A percentile compares a stretch with the other conserved stretches of the same genome.
Conservation (phyloP, 1,140 invertebrate species). For the Bombus fervidus region DNA sequence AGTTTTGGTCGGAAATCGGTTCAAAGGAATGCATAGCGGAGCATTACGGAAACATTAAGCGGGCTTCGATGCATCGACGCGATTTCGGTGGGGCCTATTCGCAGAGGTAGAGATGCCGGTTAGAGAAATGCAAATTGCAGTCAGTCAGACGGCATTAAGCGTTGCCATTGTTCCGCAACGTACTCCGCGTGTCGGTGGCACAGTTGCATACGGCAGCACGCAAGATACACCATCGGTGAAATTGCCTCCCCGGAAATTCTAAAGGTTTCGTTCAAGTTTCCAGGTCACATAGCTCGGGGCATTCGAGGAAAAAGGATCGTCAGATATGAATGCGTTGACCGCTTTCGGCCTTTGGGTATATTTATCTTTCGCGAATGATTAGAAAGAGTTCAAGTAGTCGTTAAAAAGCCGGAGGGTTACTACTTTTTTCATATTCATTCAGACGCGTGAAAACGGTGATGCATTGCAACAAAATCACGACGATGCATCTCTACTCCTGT, state of each 20-base stretch:
- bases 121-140: slow-evolving; percentile 65
- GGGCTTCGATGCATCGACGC: slow-evolving; percentile 46
- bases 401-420: too few relatives aligned
- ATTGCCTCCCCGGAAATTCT: slow-evolving; percentile 61
- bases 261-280: slow-evolving; percentile 70
- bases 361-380: slow-evolving; percentile 45
- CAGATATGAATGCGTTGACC: slow-evolving; percentile 20
- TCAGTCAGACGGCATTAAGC: slow-evolving; percentile 56
- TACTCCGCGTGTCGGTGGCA: slow-evolving; percentile 8
- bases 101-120: slow-evolving; percentile 20
- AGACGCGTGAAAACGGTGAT: not conserved
- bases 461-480: not conserved
- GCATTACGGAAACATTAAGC: slow-evolving; percentile 35
- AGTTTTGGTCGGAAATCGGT: slow-evolving; percentile 48
- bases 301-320: slow-evolving; percentile 12
- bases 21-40: slow-evolving; percentile 55
- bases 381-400: slow-evolving; percentile 27
- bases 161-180: slow-evolving; percentile 46
- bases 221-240: slow-evolving; percentile 43
- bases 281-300: slow-evolving; percentile 66
- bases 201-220: slow-evolving; percentile 31
- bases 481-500: not conserved
- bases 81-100: slow-evolving; percentile 36
- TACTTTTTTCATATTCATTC: not conserved
- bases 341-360: slow-evolving; percentile 21